Conservation (phyloP, 1,140 invertebrate species). For the Himalopsyche phryganea region DNA sequence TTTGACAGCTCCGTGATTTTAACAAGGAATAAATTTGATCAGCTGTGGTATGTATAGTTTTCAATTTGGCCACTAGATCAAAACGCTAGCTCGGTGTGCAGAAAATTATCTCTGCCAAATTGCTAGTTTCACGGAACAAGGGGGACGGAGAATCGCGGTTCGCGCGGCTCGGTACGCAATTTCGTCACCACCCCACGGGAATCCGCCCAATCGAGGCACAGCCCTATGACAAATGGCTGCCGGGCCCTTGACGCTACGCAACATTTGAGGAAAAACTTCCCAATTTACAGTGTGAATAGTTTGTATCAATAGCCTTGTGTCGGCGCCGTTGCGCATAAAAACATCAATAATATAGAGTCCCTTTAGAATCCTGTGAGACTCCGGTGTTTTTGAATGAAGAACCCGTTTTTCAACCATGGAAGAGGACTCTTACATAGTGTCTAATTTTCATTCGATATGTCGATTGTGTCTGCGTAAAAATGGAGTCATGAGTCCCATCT, state of each 20-base stretch:
- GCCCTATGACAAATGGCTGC: slow-evolving; percentile 22
- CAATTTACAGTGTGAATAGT: neutral
- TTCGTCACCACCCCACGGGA: slow-evolving; percentile 20
- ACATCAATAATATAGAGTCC: neutral
- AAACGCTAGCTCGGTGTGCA: slow-evolving; percentile 1
- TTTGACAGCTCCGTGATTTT: too few species aligned
- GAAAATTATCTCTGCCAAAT: neutral
- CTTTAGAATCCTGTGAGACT: neutral
- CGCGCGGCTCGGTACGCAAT: slow-evolving; percentile 9
- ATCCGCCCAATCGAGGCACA: slow-evolving; percentile 27
- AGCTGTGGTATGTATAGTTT: slow-evolving; percentile 1
- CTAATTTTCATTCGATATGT: slow-evolving; percentile 54
- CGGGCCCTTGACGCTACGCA: slow-evolving; percentile 7
- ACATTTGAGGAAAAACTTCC: neutral
- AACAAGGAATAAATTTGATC: too few species aligned
- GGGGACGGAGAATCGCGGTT: slow-evolving; percentile 13
- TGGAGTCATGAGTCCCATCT: slow-evolving; percentile 55
- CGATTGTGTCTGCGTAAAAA: slow-evolving; percentile 56
- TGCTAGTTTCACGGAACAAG: slow-evolving; percentile 2
- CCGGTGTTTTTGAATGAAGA: neutral
- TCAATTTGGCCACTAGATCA: neutral
- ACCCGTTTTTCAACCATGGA: slow-evolving; percentile 39
- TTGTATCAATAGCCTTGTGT: neutral
- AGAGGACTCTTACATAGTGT: slow-evolving; percentile 53
- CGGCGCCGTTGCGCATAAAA: neutral